These are phyloP conservation scores for Athripsodes cinereus DNA, from an alignment of 2,888 invertebrate species.

Conservation along the genomic window DNA sequence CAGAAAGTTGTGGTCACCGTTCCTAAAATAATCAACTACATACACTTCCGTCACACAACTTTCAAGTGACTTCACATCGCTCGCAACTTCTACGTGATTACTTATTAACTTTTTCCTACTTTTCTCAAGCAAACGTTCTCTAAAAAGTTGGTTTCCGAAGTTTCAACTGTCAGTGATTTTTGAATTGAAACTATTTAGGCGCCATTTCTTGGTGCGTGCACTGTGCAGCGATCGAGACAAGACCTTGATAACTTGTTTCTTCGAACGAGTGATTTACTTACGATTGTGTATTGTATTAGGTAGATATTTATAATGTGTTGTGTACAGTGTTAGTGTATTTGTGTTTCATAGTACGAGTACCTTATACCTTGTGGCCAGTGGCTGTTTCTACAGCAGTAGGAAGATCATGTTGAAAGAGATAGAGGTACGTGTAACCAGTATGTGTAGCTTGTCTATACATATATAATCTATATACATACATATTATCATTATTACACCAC, in stretches of 20 bases:
- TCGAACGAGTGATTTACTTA: constrained; percentile 46
- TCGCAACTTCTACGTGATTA: constrained; percentile 18
- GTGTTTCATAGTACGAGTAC: no score
- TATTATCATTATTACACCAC: no score
- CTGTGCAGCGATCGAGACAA: constrained; percentile 42
- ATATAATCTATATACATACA: no score
- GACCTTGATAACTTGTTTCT: constrained; percentile 55
- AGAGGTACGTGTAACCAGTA: constrained; percentile 41
- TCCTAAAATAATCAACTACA: constrained; percentile 24
- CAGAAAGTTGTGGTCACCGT: constrained; percentile 26
- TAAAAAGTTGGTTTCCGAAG: constrained; percentile 9
- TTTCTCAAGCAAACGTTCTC: constrained; percentile 5
- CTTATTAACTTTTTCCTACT: constrained; percentile 13
- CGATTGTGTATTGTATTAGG: constrained; percentile 36
- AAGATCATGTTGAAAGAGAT: constrained; percentile 51
- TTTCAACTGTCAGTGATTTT: constrained; percentile 9
- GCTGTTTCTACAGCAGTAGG: constrained; percentile 29
- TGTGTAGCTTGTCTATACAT: no score
- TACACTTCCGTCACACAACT: not conserved
- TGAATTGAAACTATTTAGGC: constrained; percentile 14
- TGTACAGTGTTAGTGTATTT: no score
- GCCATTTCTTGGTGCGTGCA: constrained; percentile 29
- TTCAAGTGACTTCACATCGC: constrained; percentile 19
- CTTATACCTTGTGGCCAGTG: no score
- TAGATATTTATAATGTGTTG: not conserved